Conservation (phyloP, 2,888 invertebrate species). For the Cremastinae sp. region DNA sequence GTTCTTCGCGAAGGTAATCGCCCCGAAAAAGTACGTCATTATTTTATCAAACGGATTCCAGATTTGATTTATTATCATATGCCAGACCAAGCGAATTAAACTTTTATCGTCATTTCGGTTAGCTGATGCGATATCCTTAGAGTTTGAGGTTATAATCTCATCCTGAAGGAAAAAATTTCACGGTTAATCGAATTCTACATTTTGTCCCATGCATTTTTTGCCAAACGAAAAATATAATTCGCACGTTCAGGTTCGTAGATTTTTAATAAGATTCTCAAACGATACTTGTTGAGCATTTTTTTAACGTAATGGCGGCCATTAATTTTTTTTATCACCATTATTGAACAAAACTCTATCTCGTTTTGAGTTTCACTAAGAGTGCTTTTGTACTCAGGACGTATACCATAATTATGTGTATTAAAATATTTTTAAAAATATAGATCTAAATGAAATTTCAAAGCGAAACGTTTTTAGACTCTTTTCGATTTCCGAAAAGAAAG, state of each 20-base stretch:
- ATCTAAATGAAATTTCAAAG: no score
- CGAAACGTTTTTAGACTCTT: no score
- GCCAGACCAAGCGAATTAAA: slow-evolving; percentile 72
- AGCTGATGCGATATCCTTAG: slow-evolving; percentile 68
- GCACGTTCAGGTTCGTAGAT: not conserved
- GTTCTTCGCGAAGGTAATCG: slow-evolving; percentile 67
- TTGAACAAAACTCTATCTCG: no score
- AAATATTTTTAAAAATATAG: no score
- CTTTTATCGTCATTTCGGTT: slow-evolving; percentile 67
- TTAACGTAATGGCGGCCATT: no score
- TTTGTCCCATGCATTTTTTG: slow-evolving; percentile 2
- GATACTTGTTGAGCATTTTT: no score
- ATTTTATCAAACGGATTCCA: slow-evolving; percentile 71
- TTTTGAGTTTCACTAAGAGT: no score
- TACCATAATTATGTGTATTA: no score
- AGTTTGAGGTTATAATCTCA: slow-evolving; percentile 68
- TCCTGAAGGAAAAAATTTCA: slow-evolving; percentile 76
- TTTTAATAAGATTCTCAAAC: not conserved
- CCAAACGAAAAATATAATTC: not conserved
- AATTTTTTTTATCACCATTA: no score
- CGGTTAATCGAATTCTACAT: slow-evolving; percentile 7
- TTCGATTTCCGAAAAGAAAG: no score
- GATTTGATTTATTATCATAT: slow-evolving; percentile 70
- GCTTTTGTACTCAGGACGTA: no score
- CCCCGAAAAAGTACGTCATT: slow-evolving; percentile 66